phyloP scores from a whole-genome alignment of 1,140 invertebrate genomes.

The Micrasema minimum region DNA sequence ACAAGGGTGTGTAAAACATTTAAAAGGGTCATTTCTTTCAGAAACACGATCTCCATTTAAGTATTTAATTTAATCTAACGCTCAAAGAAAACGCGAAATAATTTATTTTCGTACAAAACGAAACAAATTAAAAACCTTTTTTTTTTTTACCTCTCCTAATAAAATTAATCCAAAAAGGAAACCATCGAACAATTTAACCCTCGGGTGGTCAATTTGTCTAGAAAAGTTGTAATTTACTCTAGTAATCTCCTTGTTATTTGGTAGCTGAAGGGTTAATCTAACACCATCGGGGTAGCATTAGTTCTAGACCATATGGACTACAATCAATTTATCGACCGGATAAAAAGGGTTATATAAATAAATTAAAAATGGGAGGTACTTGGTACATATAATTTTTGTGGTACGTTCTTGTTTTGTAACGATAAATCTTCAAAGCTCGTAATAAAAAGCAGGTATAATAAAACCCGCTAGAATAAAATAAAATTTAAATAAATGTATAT shows the following conservation, averaged over 20 bases:
- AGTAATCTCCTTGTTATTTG: background rate
- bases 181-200: background rate
- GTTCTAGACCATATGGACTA: constrained; percentile 11
- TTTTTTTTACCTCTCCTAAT: background rate
- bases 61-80: no score
- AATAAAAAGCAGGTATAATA: no score
- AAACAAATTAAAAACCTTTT: background rate
- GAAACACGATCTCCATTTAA: no score
- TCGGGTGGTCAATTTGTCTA: background rate
- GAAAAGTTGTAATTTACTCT: constrained; percentile 3
- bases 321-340: constrained; percentile 8
- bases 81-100: no score
- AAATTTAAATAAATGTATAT: no score
- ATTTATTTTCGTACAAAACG: background rate
- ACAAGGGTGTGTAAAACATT: no score
- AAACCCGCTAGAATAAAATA: no score
- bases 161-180: background rate
- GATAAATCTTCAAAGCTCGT: no score
- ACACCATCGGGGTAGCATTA: background rate
- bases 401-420: no score
- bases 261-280: constrained; percentile 7
- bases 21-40: no score
- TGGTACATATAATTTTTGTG: no score
- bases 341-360: constrained; percentile 1
- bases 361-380: no score